phyloP scores from a whole-genome alignment of 2,113 vertebrate genomes.

The Saimiri boliviensis region DNA sequence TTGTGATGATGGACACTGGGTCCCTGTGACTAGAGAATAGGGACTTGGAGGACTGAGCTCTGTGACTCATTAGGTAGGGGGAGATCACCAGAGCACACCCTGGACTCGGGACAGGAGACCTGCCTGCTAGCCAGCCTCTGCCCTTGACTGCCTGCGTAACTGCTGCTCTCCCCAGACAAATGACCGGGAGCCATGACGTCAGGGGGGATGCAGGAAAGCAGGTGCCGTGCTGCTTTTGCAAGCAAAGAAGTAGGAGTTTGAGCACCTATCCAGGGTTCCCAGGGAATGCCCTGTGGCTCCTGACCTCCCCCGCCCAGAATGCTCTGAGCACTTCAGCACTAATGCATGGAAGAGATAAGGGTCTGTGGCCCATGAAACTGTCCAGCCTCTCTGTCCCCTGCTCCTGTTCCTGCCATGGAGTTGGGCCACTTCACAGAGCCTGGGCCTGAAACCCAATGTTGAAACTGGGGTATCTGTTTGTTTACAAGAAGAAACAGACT shows the following conservation, averaged over 20 bases:
- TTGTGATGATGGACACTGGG: background rate
- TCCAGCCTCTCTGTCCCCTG: background rate
- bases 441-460: background rate
- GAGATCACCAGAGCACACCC: background rate
- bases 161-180: background rate
- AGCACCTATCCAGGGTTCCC: background rate
- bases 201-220: background rate
- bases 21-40: background rate
- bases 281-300: background rate
- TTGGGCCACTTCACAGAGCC: background rate
- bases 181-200: background rate
- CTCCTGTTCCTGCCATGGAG: background rate
- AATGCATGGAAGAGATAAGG: background rate
- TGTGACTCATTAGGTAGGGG: background rate
- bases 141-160: background rate
- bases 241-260: background rate
- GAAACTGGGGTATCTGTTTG: background rate
- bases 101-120: background rate
- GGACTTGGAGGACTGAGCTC: background rate
- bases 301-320: background rate
- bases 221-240: background rate
- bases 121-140: background rate
- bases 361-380: background rate
- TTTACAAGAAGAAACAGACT: background rate
- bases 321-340: background rate